Conservation (phyloP, 2,888 invertebrate genomes). For the Antitype chi region DNA sequence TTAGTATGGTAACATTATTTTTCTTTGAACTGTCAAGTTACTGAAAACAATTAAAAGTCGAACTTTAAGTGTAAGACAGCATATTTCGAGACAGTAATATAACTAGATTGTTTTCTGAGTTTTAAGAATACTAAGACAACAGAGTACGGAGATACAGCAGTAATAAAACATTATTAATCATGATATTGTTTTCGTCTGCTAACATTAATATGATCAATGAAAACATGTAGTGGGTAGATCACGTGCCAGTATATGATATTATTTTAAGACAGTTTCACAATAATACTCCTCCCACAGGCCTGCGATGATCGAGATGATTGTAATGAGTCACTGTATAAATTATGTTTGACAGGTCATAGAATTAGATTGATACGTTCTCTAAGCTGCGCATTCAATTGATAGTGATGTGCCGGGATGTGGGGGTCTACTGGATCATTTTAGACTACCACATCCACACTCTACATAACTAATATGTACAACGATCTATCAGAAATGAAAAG, state of each 20-base stretch:
- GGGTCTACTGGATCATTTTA: conserved; percentile 85
- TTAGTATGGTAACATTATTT: too few species aligned
- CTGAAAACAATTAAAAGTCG: too few species aligned
- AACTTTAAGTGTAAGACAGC: conserved; percentile 17
- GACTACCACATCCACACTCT: conserved; percentile 52
- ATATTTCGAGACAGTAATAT: conserved; percentile 45
- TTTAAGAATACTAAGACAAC: conserved; percentile 38
- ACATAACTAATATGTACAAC: conserved; percentile 23
- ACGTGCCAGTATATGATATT: conserved; percentile 47
- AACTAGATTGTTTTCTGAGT: conserved; percentile 29
- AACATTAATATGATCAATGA: conserved; percentile 53
- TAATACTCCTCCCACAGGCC: conserved; percentile 55
- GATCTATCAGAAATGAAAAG: not conserved
- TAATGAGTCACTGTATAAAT: conserved; percentile 79
- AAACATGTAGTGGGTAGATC: conserved; percentile 59
- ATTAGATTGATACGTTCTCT: conserved; percentile 86
- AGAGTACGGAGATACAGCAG: conserved; percentile 28
- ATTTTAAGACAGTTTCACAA: conserved; percentile 60
- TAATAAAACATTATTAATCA: conserved; percentile 48
- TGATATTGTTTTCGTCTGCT: conserved; percentile 56
- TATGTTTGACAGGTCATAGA: conserved; percentile 84
- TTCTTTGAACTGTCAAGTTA: too few species aligned
- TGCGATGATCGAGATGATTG: conserved; percentile 60
- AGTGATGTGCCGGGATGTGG: conserved; percentile 87
- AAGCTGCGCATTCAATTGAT: conserved; percentile 86